A percentile compares a stretch with the other conserved stretches of the same genome.
Evolutionary conservation across 1,140 invertebrate species (phyloP).

Genomic region (Asobara japonica): DNA sequence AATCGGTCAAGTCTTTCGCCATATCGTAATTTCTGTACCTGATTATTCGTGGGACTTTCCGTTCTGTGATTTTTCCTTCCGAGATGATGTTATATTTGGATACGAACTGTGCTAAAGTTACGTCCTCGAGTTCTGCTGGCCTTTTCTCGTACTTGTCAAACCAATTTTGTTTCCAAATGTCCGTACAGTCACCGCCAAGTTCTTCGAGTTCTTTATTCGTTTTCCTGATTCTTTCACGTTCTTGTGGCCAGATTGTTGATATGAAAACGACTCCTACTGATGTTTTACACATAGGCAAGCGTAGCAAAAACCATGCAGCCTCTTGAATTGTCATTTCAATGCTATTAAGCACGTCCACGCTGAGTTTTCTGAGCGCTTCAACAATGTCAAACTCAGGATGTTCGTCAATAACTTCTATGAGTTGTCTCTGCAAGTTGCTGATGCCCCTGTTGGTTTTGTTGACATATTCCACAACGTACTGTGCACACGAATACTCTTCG

Average conservation of each 20-base stretch:
- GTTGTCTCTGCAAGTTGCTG: constrained; percentile 49
- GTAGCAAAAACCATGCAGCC: constrained; percentile 50
- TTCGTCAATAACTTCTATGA: constrained; percentile 52
- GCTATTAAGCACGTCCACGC: constrained; percentile 28
- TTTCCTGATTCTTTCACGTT: constrained; percentile 23
- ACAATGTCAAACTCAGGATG: constrained; percentile 47
- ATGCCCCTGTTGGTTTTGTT: constrained; percentile 56
- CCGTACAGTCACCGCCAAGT: constrained; percentile 20
- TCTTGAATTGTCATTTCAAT: constrained; percentile 42
- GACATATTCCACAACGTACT: constrained; percentile 52
- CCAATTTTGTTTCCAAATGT: constrained; percentile 51
- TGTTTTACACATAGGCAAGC: constrained; percentile 30
- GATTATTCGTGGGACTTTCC: constrained; percentile 44
- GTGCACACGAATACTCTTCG: constrained; percentile 57
- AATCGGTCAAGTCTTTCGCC: constrained; percentile 37
- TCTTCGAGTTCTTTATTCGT: constrained; percentile 23
- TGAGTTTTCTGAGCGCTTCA: constrained; percentile 37
- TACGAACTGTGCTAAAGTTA: constrained; percentile 47
- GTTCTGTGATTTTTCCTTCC: constrained; percentile 40
- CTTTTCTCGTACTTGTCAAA: constrained; percentile 48
- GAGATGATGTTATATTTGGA: constrained; percentile 41
- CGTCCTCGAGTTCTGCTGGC: constrained; percentile 39
- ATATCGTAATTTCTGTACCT: constrained; percentile 56
- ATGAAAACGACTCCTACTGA: constrained; percentile 20
- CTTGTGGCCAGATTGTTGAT: constrained; percentile 25